A percentile compares a stretch with the other conserved stretches of the same genome.
These are phyloP conservation scores for Schizothorax lantsangensis DNA, from an alignment of 2,797 vertebrate genomes.

Conservation along the genomic window DNA sequence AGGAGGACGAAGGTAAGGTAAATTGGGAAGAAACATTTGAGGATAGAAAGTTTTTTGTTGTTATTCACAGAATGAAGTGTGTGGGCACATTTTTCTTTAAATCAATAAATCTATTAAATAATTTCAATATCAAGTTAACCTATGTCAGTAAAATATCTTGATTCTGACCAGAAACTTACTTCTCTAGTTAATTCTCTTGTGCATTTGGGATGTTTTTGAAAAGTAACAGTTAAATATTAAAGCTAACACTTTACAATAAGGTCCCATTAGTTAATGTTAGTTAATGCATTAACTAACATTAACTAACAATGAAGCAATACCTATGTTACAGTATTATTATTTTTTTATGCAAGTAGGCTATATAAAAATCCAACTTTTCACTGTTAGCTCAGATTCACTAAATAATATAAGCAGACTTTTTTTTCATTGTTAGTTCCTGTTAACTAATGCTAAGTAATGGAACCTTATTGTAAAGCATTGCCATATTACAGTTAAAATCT, in stretches of 20 bases:
- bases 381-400: no score
- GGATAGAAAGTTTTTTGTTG: conserved; percentile 60
- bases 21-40: conserved; percentile 65
- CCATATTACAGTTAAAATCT: no score
- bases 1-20: conserved; percentile 65
- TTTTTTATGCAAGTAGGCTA: no score
- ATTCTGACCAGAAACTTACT: neutral
- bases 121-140: neutral
- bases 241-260: neutral
- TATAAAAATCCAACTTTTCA: no score
- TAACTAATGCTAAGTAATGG: no score
- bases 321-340: no score
- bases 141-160: conserved; percentile 20
- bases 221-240: neutral
- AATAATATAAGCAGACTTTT: no score
- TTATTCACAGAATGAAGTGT: neutral
- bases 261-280: neutral
- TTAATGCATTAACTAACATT: neutral
- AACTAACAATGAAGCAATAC: no score
- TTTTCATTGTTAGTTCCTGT: no score
- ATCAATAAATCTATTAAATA: neutral
- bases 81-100: neutral
- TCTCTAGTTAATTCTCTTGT: neutral
- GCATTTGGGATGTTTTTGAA: neutral
- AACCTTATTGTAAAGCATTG: no score